These are phyloP conservation scores for Papilio glaucus DNA, from an alignment of 1,140 invertebrate genomes.

Conservation along the genomic window DNA sequence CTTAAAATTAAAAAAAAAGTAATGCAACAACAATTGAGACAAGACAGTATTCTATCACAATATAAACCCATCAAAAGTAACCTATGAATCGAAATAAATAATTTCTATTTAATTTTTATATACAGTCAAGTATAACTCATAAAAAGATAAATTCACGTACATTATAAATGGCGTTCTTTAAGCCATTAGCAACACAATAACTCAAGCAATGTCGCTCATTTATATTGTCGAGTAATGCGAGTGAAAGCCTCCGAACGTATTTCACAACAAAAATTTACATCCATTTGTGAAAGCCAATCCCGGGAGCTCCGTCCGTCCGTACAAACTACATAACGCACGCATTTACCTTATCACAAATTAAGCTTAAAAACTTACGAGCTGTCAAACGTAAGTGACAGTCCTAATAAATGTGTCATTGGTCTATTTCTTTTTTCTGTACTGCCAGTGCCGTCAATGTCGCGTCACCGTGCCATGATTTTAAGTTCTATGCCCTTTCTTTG, in stretches of 20 bases:
- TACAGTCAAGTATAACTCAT: neutral
- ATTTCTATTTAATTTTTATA: neutral
- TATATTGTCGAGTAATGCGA: conserved; percentile 24
- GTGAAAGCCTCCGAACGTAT: conserved; percentile 15
- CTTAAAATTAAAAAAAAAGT: too few relatives aligned
- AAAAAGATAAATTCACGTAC: conserved; percentile 6
- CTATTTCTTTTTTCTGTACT: conserved; percentile 58
- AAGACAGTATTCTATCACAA: too few relatives aligned
- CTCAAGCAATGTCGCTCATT: conserved; percentile 14
- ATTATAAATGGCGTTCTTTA: neutral
- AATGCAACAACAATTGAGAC: too few relatives aligned
- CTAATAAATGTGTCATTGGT: conserved; percentile 77
- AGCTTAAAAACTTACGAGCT: conserved; percentile 68
- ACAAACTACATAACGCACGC: conserved; percentile 52
- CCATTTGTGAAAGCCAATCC: conserved; percentile 65
- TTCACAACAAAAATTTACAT: conserved; percentile 24
- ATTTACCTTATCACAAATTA: conserved; percentile 78
- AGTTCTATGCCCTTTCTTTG: conserved; percentile 80
- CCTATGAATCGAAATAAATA: neutral
- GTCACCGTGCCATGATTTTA: conserved; percentile 72
- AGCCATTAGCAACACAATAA: conserved; percentile 23
- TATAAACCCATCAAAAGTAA: too few relatives aligned
- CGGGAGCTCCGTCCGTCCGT: conserved; percentile 63
- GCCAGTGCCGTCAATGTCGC: conserved; percentile 68
- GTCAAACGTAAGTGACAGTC: conserved; percentile 71